A percentile compares a stretch with the other conserved stretches of the same genome.
Conservation (phyloP, 2,888 invertebrate species). For the Hirtodrosophila duncani region DNA sequence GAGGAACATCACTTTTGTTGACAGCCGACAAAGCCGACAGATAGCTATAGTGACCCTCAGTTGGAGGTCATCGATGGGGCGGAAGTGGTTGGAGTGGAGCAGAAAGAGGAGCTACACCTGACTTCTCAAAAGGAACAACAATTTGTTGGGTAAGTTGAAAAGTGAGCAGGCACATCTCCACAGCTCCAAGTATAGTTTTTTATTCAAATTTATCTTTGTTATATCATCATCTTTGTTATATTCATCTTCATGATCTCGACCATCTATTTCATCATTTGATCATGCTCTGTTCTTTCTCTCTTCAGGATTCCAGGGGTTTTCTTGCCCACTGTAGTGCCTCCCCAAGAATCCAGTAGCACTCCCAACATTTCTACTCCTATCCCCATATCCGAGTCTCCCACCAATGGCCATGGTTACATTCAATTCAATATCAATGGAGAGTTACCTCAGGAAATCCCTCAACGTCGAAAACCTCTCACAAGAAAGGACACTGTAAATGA, state of each 20-base stretch:
- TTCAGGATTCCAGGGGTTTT: conserved; percentile 43
- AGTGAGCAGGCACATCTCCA: too few species aligned
- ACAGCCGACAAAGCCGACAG: conserved; percentile 59
- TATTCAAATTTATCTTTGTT: background rate
- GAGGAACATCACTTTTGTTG: conserved; percentile 54
- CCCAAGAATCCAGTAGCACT: background rate
- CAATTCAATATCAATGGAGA: conserved; percentile 68
- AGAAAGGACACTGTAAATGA: conserved; percentile 65
- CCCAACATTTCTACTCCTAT: too few species aligned
- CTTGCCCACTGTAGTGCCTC: conserved; percentile 32
- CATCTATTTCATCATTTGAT: background rate
- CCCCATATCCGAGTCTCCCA: too few species aligned
- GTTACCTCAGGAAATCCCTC: conserved; percentile 21
- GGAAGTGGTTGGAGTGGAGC: background rate
- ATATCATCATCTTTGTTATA: too few species aligned
- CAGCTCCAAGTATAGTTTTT: too few species aligned
- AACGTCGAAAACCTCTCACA: conserved; percentile 20
- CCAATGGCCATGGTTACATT: conserved; percentile 67
- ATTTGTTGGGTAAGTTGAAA: conserved; percentile 46
- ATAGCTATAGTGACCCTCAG: conserved; percentile 1
- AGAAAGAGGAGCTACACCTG: conserved; percentile 9
- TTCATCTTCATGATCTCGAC: background rate
- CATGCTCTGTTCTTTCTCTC: background rate
- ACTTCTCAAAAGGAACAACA: conserved; percentile 15
- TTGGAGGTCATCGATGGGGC: conserved; percentile 27